Evolutionary conservation across 2,797 vertebrate species (phyloP).

Genomic region (Otolemur crassicaudatus): DNA sequence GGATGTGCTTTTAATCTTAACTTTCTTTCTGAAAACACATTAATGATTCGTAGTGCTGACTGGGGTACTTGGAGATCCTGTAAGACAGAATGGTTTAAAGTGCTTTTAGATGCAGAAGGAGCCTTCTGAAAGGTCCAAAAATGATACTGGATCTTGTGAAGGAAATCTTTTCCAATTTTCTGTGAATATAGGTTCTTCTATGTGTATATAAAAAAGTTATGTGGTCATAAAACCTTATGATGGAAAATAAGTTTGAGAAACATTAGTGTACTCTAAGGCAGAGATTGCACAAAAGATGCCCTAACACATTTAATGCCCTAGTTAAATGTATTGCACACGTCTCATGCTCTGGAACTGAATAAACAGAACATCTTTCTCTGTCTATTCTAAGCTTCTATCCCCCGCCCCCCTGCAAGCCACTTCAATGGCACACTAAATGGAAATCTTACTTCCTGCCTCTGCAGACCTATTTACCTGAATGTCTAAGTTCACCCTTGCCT

Average conservation of each 20-base stretch:
- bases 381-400: slow-evolving; percentile 61
- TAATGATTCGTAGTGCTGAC: background rate
- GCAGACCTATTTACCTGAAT: slow-evolving; percentile 76
- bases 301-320: slow-evolving; percentile 68
- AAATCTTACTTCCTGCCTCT: slow-evolving; percentile 73
- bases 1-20: slow-evolving; percentile 15
- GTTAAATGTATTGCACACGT: slow-evolving; percentile 46
- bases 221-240: slow-evolving; percentile 56
- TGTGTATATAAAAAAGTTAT: slow-evolving; percentile 16
- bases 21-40: slow-evolving; percentile 34
- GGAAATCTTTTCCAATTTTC: slow-evolving; percentile 65
- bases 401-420: background rate
- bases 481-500: slow-evolving; percentile 49
- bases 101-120: slow-evolving; percentile 30
- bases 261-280: background rate
- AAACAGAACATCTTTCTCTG: slow-evolving; percentile 74
- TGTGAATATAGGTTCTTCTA: slow-evolving; percentile 44
- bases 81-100: slow-evolving; percentile 33
- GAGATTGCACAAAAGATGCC: slow-evolving; percentile 26
- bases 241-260: slow-evolving; percentile 69
- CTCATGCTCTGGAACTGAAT: slow-evolving; percentile 55
- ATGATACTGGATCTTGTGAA: slow-evolving; percentile 24
- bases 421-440: slow-evolving; percentile 68
- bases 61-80: background rate
- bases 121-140: slow-evolving; percentile 14